Conservation (phyloP, 2,797 vertebrate genomes). For the Crenichthys baileyi region DNA sequence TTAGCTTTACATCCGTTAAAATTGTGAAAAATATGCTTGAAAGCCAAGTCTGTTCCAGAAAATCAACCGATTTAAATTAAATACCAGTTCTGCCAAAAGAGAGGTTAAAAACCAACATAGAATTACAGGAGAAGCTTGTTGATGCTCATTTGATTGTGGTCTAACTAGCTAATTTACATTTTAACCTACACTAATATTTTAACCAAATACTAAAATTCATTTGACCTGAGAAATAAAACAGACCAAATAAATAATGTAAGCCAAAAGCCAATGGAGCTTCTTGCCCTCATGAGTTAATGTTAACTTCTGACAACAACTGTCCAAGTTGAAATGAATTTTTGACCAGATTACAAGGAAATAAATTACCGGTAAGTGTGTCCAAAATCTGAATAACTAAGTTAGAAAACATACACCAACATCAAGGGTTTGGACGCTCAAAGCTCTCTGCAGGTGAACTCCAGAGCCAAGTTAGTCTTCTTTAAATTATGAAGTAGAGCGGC, state of each 20-base stretch:
- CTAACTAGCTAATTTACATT: neutral
- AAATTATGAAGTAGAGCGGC: neutral
- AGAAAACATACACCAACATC: neutral
- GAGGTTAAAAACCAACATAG: neutral
- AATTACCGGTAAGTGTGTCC: neutral
- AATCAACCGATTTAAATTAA: neutral
- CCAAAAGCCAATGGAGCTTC: no score
- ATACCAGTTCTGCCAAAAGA: neutral
- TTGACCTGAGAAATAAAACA: no score
- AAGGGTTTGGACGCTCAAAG: neutral
- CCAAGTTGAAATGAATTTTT: neutral
- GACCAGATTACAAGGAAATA: neutral
- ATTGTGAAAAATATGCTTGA: neutral
- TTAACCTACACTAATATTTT: no score
- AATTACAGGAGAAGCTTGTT: neutral
- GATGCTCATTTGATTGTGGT: neutral
- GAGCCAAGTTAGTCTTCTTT: neutral
- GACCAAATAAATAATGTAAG: no score
- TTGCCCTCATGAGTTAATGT: neutral
- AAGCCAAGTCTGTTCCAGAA: neutral
- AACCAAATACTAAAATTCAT: no score
- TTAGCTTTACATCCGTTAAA: no score
- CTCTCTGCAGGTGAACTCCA: neutral
- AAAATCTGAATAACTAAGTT: slow-evolving; percentile 1
- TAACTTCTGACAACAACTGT: neutral